Percentiles rank a stretch among this genome's conserved stretches.
Conservation (phyloP, 1,140 invertebrate species). For the Hyposmocoma kahamanoa region DNA sequence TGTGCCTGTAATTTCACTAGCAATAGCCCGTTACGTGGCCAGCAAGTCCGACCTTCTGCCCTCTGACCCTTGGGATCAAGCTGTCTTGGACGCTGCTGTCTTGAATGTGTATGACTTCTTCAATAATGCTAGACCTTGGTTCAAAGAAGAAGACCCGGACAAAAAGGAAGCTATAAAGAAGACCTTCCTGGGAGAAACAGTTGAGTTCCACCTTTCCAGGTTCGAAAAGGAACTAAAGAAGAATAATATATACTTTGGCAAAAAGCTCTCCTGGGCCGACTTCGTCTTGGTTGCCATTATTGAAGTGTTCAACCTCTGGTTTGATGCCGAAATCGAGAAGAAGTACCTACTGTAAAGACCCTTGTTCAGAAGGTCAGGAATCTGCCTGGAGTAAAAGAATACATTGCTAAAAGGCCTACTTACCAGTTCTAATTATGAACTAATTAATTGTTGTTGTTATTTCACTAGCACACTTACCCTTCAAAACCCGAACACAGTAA, state of each 20-base stretch:
- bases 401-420: conserved; percentile 25
- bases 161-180: conserved; percentile 41
- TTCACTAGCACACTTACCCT: too few relatives aligned
- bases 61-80: background rate
- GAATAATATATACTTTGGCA: conserved; percentile 49
- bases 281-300: conserved; percentile 53
- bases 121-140: background rate
- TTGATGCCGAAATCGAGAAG: conserved; percentile 36
- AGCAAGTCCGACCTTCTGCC: background rate
- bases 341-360: conserved; percentile 40
- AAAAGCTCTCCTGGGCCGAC: conserved; percentile 62
- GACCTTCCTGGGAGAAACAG: conserved; percentile 35
- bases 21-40: background rate
- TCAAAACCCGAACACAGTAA: too few relatives aligned
- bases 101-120: background rate
- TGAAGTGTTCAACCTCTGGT: conserved; percentile 41
- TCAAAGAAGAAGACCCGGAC: conserved; percentile 26
- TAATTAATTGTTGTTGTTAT: too few relatives aligned
- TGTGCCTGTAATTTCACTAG: too few relatives aligned
- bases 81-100: background rate
- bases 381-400: conserved; percentile 51
- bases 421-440: too few relatives aligned
- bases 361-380: conserved; percentile 39
- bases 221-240: conserved; percentile 51
- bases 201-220: conserved; percentile 47